Evolutionary conservation across 2,797 vertebrate species (phyloP), one percentile per base, ranked within the genome.

Genomic region (Chiroxiphia lanceolata): DNA sequence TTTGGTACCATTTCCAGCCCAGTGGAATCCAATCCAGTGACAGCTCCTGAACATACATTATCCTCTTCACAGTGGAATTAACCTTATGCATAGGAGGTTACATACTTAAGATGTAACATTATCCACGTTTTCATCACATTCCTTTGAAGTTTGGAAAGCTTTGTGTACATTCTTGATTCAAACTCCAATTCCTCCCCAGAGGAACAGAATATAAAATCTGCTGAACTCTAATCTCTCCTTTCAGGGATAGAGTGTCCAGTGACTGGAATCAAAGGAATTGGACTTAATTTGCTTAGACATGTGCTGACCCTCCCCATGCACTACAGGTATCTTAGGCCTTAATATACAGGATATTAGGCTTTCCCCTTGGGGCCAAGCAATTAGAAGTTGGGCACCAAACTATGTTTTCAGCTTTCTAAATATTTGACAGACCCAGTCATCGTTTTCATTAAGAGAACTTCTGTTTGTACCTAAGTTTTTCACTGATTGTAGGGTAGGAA

Each of bases 381-480:
- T 56, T 6, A 15, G 13, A 47, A 13, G 2, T 8, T 7, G 20
- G 26, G 70, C 40, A 45, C 6, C 3, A 2, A 87, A 70, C 8
- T 36, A 6, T 16, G 40, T 61, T 44, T 71, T 53, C 33, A 29
- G 17, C 6, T 44, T 64, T 70, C 40, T 40, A 57, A 36, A 21
- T 19, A 23, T 67, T 26, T 19, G 57, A 3, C 25, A 27, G 54
- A 59, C 33, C 26, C 27, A 68, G 22, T 3, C 10, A 10, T 16
- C 22, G 5, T 54, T 81, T 72, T 61, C 72, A 76, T 29, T 8
- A 36, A 45, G 33, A 77, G 7, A 4, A 13, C 16, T 11, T 1
- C 2, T 4, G 1, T 38, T 59, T 53, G 11, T 5, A 34, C 0
- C 0, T 1, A 29, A 15, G 5, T 19, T 45, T 45, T 83, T n/a